These are phyloP conservation scores for Lytechinus variegatus DNA, from an alignment of 35 echinoderm and acorn worm genomes.

Conservation along the genomic window DNA sequence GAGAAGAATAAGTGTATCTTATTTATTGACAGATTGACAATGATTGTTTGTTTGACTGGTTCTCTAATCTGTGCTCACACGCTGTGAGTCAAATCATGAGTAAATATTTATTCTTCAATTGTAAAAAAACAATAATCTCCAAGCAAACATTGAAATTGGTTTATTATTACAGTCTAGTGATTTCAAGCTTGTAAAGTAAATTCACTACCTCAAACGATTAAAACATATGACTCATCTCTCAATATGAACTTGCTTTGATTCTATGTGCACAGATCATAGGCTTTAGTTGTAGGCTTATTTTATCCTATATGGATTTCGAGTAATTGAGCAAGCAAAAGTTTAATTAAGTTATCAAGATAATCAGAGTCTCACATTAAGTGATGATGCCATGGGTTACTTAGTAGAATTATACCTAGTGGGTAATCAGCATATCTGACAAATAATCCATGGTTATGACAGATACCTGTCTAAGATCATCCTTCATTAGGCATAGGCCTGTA, in stretches of 20 bases:
- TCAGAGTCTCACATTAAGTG: too few species aligned
- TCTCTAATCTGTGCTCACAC: neutral
- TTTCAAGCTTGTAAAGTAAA: neutral
- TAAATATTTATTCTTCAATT: neutral
- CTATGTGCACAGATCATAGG: too few species aligned
- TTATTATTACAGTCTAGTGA: neutral
- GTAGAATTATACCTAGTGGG: too few species aligned
- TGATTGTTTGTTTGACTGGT: neutral
- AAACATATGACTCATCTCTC: neutral
- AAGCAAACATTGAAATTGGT: neutral
- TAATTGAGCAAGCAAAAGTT: too few species aligned
- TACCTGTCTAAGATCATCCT: too few species aligned
- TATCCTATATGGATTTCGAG: too few species aligned
- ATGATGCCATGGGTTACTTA: too few species aligned
- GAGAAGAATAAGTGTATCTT: neutral
- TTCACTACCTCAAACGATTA: neutral
- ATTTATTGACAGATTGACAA: neutral
- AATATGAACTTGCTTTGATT: neutral
- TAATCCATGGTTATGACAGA: too few species aligned
- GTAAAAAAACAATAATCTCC: neutral
- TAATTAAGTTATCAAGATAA: too few species aligned
- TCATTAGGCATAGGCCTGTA: too few species aligned
- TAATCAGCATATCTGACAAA: too few species aligned
- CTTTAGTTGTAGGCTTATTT: too few species aligned
- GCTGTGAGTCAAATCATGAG: neutral